These are phyloP conservation scores for Leptonema lineaticorne DNA, from an alignment of 1,140 invertebrate genomes.

Conservation along the genomic window DNA sequence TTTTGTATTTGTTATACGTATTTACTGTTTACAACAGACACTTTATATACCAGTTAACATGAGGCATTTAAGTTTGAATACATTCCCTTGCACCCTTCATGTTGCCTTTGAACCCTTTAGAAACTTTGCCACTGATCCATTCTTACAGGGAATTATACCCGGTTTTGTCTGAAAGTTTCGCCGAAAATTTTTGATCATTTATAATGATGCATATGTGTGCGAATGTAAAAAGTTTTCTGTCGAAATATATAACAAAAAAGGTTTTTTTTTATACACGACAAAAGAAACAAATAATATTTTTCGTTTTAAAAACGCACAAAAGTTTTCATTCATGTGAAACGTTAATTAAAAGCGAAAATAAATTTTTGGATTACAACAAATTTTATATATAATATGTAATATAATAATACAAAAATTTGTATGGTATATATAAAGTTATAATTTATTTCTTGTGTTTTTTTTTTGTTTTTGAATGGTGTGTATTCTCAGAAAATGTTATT, in stretches of 20 bases:
- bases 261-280: not conserved
- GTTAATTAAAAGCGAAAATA: no score
- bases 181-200: not conserved
- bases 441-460: no score
- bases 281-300: not conserved
- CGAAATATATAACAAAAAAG: no score
- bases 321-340: no score
- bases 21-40: slow-evolving; percentile 17
- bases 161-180: not conserved
- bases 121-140: slow-evolving; percentile 17
- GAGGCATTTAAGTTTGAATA: slow-evolving; percentile 16
- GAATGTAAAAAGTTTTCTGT: no score
- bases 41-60: slow-evolving; percentile 19
- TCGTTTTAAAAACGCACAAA: no score
- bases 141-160: slow-evolving; percentile 16
- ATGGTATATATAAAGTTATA: no score
- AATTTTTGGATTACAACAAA: no score
- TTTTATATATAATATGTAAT: no score
- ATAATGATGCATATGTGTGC: not conserved
- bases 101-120: slow-evolving; percentile 9
- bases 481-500: no score
- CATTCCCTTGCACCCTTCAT: not conserved
- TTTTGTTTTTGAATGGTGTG: no score
- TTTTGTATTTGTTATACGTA: not conserved
- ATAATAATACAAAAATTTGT: no score